Percentiles rank a stretch among this genome's conserved stretches.
These are phyloP conservation scores for Drosophila bifasciata DNA, from an alignment of 1,140 invertebrate genomes.

Conservation along the genomic window DNA sequence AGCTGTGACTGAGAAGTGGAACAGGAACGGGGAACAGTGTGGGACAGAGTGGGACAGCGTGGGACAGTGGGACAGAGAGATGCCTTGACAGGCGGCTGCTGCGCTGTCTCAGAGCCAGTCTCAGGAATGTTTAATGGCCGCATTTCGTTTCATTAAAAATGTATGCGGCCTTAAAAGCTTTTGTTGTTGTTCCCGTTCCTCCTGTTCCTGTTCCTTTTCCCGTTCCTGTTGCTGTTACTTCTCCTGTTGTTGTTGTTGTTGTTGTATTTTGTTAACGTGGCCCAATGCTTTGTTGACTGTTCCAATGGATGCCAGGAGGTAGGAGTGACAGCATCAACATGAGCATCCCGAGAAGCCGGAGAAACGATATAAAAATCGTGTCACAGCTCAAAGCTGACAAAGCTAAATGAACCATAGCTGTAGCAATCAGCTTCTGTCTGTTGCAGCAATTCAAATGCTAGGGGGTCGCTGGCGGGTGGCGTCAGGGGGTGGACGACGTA, in stretches of 20 bases:
- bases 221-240: conserved; percentile 21
- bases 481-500: not conserved
- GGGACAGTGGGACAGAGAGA: conserved; percentile 4
- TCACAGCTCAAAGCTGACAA: conserved; percentile 34
- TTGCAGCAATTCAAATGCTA: not conserved
- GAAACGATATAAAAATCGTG: conserved; percentile 24
- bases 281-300: conserved; percentile 31
- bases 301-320: not conserved
- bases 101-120: conserved; percentile 44
- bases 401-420: conserved; percentile 47
- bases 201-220: conserved; percentile 15
- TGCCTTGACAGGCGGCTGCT: conserved; percentile 38
- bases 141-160: conserved; percentile 82
- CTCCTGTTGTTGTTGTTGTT: conserved; percentile 40
- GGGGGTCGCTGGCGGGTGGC: too few relatives aligned
- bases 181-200: conserved; percentile 56
- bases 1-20: too few relatives aligned
- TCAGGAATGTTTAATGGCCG: conserved; percentile 76
- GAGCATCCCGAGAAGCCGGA: not conserved
- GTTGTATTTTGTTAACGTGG: conserved; percentile 38
- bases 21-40: not conserved
- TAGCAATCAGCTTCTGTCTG: conserved; percentile 16
- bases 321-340: not conserved
- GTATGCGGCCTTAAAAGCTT: conserved; percentile 79
- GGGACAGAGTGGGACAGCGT: not conserved